Conservation (phyloP, 2,113 vertebrate genomes). For the Rhombomys opimus region DNA sequence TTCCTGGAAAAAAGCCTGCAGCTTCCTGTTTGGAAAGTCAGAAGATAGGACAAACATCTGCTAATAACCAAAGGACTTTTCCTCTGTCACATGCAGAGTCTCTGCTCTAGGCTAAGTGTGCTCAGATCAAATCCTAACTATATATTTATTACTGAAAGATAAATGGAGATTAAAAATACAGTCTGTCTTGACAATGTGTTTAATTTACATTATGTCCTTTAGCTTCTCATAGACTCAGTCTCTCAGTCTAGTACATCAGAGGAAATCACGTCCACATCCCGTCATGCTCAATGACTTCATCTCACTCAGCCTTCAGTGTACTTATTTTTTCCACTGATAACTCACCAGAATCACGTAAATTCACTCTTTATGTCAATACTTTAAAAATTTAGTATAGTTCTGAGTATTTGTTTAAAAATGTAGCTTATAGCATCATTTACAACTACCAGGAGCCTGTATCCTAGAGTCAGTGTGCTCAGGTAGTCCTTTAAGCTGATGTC, state of each 20-base stretch:
- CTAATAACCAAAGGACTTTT: slow-evolving; percentile 2
- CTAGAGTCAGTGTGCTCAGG: neutral
- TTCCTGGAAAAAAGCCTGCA: slow-evolving; percentile 30
- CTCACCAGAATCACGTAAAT: neutral
- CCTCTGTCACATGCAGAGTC: neutral
- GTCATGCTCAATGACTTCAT: neutral
- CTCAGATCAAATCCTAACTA: slow-evolving; percentile 25
- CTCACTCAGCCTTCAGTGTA: neutral
- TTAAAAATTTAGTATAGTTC: slow-evolving; percentile 31
- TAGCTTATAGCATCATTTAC: neutral
- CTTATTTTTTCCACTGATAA: slow-evolving; percentile 27
- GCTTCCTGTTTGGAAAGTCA: slow-evolving; percentile 42
- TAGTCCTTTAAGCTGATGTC: neutral
- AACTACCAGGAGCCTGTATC: neutral
- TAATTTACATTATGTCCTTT: neutral
- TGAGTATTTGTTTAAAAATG: neutral
- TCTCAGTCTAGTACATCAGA: neutral
- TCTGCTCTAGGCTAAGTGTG: neutral
- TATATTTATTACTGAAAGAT: slow-evolving; percentile 33
- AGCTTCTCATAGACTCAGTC: neutral
- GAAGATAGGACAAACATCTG: neutral
- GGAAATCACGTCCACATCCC: rapidly evolving
- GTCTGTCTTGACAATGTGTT: neutral
- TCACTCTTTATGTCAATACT: slow-evolving; percentile 23
- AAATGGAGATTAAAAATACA: slow-evolving; percentile 31